These are phyloP conservation scores for Kryptopterus vitreolus DNA, from an alignment of 2,797 vertebrate genomes.

Conservation along the genomic window DNA sequence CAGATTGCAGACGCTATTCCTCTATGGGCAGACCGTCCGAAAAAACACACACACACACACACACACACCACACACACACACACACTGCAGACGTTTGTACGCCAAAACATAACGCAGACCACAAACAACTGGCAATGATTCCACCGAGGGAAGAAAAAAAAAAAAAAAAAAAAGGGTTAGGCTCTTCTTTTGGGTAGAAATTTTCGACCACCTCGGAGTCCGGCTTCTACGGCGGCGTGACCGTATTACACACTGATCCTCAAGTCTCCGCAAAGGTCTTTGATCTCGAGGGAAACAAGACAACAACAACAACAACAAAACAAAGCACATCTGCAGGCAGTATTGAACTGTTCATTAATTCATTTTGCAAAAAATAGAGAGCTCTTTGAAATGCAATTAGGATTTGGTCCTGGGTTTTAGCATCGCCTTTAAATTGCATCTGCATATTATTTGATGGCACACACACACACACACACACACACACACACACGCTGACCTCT, in stretches of 20 bases:
- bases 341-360: constrained; percentile 51
- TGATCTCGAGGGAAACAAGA: constrained; percentile 45
- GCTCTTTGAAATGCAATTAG: constrained; percentile 57
- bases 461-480: no score
- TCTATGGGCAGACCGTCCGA: not conserved
- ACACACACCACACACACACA: no score
- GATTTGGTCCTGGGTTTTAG: constrained; percentile 10
- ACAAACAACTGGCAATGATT: not conserved
- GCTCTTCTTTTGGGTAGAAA: not conserved
- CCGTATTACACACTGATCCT: constrained; percentile 21
- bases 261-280: constrained; percentile 47
- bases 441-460: constrained; percentile 16
- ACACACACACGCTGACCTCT: constrained; percentile 15
- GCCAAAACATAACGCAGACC: not conserved
- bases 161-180: not conserved
- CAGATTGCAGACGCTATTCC: constrained; percentile 12
- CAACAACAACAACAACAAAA: constrained; percentile 34
- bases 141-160: no score
- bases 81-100: not conserved
- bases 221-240: not conserved
- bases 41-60: not conserved
- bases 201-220: not conserved
- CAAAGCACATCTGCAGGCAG: constrained; percentile 45
- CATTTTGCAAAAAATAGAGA: constrained; percentile 30
- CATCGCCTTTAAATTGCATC: constrained; percentile 29